These are phyloP conservation scores for Vultur gryphus DNA, from an alignment of 2,797 vertebrate species.

Conservation along the genomic window DNA sequence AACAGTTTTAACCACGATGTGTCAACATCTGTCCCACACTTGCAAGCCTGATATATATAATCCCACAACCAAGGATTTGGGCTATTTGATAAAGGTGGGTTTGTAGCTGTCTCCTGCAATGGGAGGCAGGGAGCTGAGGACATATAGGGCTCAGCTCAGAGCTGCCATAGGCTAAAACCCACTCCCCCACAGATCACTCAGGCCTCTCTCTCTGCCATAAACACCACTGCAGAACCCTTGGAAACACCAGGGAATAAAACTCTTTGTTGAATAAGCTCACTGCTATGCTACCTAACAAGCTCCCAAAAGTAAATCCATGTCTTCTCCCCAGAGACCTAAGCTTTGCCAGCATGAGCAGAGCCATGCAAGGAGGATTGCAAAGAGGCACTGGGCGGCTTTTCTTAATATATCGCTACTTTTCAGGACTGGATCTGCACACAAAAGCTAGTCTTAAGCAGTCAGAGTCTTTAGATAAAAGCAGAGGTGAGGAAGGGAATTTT, in stretches of 20 bases:
- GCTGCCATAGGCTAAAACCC: not conserved
- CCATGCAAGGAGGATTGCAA: not conserved
- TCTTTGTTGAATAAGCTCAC: not conserved
- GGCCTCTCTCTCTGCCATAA: not conserved
- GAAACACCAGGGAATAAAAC: not conserved
- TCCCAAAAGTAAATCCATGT: not conserved
- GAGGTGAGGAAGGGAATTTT: not conserved
- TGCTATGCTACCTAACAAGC: not conserved
- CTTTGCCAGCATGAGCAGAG: not conserved
- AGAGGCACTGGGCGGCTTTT: not conserved
- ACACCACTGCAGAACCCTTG: not conserved
- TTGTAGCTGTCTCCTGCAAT: not conserved
- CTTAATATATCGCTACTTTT: not conserved
- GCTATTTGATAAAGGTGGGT: not conserved
- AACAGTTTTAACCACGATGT: not conserved
- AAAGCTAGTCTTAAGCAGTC: not conserved
- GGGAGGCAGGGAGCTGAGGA: not conserved
- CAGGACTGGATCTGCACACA: not conserved
- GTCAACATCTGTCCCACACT: constrained; percentile 10
- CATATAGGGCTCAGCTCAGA: not conserved
- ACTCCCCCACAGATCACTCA: not conserved
- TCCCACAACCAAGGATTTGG: too few species aligned
- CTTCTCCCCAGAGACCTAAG: not conserved
- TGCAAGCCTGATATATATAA: not conserved
- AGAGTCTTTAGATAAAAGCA: not conserved